Evolutionary conservation across 2,113 vertebrate genomes (phyloP).

Genomic region (Tachycineta bicolor): DNA sequence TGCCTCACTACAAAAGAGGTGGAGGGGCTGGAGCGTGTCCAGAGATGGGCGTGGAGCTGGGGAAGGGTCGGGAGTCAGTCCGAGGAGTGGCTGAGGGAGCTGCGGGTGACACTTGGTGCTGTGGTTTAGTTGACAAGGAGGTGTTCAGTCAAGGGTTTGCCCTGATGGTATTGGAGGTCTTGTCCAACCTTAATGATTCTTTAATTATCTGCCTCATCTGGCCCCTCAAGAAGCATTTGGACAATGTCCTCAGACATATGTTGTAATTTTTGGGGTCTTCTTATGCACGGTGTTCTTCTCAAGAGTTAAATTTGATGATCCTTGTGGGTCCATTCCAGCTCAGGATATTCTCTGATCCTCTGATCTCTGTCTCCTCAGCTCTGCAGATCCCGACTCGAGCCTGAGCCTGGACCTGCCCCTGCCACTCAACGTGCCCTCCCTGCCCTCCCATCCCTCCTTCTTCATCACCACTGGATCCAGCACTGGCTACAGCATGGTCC

Average conservation of each 20-base stretch:
- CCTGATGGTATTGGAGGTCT: background rate
- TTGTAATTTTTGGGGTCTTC: background rate
- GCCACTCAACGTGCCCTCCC: background rate
- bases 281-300: background rate
- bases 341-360: background rate
- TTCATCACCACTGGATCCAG: background rate
- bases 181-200: background rate
- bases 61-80: background rate
- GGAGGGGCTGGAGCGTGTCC: background rate
- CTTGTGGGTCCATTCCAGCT: background rate
- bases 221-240: background rate
- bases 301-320: background rate
- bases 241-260: background rate
- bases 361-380: background rate
- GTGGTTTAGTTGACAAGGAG: background rate
- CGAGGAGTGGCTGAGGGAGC: background rate
- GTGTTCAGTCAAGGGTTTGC: background rate
- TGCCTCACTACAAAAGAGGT: background rate
- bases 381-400: background rate
- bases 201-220: background rate
- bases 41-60: background rate
- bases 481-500: background rate
- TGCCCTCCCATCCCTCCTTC: conserved; percentile 33
- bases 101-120: background rate
- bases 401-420: background rate